Evolutionary conservation across 2,797 vertebrate genomes (phyloP).

Genomic region (Myiothlypis coronata): DNA sequence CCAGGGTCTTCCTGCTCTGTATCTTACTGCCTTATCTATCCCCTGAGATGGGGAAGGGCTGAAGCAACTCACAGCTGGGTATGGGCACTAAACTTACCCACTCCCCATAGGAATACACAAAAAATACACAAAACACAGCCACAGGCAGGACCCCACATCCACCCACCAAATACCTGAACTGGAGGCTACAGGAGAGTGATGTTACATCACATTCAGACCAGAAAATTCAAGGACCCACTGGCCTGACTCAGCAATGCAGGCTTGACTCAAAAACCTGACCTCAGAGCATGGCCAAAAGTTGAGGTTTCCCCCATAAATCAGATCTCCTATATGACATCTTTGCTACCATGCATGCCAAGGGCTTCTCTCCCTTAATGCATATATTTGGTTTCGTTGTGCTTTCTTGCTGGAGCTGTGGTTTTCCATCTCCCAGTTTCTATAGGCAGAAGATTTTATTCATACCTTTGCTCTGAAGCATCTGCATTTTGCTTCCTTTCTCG

Average conservation of each 20-base stretch:
- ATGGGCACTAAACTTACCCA: rapidly evolving
- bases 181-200: not conserved
- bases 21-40: rapidly evolving
- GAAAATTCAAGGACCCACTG: not conserved
- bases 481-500: not conserved
- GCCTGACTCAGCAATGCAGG: not conserved
- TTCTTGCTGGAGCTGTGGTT: not conserved
- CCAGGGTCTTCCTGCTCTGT: not conserved
- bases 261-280: not conserved
- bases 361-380: not conserved
- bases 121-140: not conserved
- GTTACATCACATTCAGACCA: rapidly evolving
- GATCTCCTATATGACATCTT: not conserved
- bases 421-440: not conserved
- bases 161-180: not conserved
- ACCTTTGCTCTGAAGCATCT: not conserved
- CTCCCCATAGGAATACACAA: rapidly evolving
- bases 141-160: rapidly evolving
- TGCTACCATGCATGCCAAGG: not conserved
- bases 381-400: not conserved
- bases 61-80: not conserved
- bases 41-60: not conserved
- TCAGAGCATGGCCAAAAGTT: not conserved
- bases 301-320: not conserved
- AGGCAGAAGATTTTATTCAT: not conserved